Conservation (phyloP, 2,797 vertebrate genomes). For the Molossus molossus region DNA sequence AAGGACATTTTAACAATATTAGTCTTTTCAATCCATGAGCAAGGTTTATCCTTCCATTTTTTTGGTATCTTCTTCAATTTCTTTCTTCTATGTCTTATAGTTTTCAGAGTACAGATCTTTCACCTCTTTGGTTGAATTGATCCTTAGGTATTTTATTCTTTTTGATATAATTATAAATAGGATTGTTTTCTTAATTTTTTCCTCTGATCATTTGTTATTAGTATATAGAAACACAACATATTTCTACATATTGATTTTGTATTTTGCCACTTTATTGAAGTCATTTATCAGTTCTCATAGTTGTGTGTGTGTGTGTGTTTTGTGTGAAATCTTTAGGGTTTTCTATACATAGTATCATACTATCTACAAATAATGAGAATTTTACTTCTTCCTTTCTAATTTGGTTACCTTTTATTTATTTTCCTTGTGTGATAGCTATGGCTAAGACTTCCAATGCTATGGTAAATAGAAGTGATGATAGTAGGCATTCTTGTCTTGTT, state of each 20-base stretch:
- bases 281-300: background rate
- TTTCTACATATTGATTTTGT: background rate
- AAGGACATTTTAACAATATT: slow-evolving; percentile 10
- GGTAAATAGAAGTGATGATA: background rate
- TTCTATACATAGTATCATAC: background rate
- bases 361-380: background rate
- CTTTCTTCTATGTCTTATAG: background rate
- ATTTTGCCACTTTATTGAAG: background rate
- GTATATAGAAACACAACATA: background rate
- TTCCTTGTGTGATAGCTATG: background rate
- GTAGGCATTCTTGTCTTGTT: background rate
- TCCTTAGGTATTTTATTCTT: background rate
- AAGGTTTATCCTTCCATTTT: background rate
- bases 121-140: background rate
- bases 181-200: background rate
- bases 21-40: background rate
- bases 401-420: background rate
- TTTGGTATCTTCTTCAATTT: background rate
- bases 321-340: background rate
- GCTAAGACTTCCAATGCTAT: background rate
- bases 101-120: background rate
- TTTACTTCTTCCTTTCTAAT: background rate
- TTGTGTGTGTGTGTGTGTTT: background rate
- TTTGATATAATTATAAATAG: background rate
- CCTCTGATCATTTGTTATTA: background rate